Evolutionary conservation across 1,140 invertebrate genomes (phyloP).

Genomic region (Zaprionus capensis): DNA sequence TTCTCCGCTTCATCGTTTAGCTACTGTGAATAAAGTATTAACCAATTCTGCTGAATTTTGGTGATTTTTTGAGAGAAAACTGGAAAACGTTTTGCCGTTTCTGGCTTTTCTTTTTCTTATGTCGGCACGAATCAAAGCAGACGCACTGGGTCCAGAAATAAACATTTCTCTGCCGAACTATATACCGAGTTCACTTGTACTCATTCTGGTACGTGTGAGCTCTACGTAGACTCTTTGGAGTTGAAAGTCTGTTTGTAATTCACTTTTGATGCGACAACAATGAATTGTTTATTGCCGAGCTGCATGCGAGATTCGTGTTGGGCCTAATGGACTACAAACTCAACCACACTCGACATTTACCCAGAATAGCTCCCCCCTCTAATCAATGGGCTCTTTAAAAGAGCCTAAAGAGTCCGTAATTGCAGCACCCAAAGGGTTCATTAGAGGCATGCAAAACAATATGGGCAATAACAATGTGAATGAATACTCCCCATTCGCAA

Average conservation of each 20-base stretch:
- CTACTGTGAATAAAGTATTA: conserved; percentile 17
- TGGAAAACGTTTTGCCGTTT: conserved; percentile 14
- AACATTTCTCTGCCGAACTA: neutral
- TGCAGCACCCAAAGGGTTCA: conserved; percentile 61
- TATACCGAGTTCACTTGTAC: conserved; percentile 5
- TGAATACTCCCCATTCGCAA: conserved; percentile 4
- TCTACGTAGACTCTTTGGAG: neutral
- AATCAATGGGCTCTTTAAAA: conserved; percentile 13
- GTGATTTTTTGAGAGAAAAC: conserved; percentile 5
- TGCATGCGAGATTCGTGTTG: conserved; percentile 60
- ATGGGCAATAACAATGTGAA: conserved; percentile 56
- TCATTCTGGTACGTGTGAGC: neutral
- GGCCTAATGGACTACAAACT: conserved; percentile 40
- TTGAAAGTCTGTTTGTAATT: conserved; percentile 51
- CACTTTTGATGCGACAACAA: conserved; percentile 62
- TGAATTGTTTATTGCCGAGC: conserved; percentile 67
- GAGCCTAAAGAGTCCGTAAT: conserved; percentile 23
- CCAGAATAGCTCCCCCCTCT: conserved; percentile 40
- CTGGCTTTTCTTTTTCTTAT: neutral
- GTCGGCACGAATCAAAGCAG: conserved; percentile 53
- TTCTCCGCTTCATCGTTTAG: conserved; percentile 6
- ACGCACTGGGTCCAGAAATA: conserved; percentile 1
- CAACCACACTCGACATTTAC: conserved; percentile 53
- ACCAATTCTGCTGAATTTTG: conserved; percentile 40
- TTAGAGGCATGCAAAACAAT: conserved; percentile 72